Evolutionary conservation across 2,888 invertebrate genomes (phyloP).

Genomic region (Ganaspis brasiliensis): DNA sequence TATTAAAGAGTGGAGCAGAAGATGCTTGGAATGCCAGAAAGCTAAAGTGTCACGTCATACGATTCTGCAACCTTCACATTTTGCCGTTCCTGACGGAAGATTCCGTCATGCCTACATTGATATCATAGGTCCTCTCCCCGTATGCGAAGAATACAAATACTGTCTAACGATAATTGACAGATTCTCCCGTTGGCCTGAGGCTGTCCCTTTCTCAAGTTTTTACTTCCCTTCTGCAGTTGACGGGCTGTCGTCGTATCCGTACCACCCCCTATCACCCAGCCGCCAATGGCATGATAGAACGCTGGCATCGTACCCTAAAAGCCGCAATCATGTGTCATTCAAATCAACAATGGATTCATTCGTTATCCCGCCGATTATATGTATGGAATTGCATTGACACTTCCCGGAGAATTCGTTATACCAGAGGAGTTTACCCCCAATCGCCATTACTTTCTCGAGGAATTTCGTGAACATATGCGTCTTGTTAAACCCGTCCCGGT

Average conservation of each 20-base stretch:
- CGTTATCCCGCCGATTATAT: conserved; percentile 47
- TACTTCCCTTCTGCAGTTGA: background rate
- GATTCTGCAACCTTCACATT: background rate
- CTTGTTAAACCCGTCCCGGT: background rate
- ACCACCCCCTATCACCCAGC: conserved; percentile 63
- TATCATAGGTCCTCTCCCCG: too few species aligned
- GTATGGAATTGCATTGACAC: conserved; percentile 46
- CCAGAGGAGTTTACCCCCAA: conserved; percentile 39
- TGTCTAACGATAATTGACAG: too few species aligned
- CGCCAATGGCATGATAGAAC: conserved; percentile 64
- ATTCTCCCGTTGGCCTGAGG: too few species aligned
- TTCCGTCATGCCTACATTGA: too few species aligned
- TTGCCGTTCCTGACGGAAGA: conserved; percentile 33
- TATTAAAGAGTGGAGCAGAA: conserved; percentile 12
- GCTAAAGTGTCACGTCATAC: conserved; percentile 20
- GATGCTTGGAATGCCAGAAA: conserved; percentile 31
- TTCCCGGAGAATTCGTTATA: conserved; percentile 57
- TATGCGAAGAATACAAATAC: too few species aligned
- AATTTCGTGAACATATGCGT: conserved; percentile 50
- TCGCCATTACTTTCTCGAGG: conserved; percentile 50
- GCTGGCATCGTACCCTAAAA: conserved; percentile 56
- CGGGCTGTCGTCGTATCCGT: conserved; percentile 51
- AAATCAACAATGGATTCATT: conserved; percentile 41
- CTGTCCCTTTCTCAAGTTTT: too few species aligned
- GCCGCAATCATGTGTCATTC: conserved; percentile 55